Base-by-base conservation (phyloP, 2,888 invertebrate genomes). In the Standfussiana lucernea region DNA sequence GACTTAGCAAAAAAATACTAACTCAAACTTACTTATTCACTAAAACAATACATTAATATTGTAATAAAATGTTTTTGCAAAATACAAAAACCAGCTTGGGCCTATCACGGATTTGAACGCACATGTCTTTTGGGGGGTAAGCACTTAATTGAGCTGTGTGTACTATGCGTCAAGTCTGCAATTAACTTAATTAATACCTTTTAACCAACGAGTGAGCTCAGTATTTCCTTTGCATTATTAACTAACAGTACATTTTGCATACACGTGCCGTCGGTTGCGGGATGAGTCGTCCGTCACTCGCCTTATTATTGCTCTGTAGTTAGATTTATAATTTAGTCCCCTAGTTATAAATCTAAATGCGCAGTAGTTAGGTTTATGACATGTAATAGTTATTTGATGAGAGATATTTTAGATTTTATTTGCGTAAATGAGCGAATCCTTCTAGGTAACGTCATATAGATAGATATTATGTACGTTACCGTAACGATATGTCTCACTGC, bases 201-300 rank as follows among this genome's bases (percentile, higher is more conserved):
- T 61, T 62, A 32, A 56, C 64, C 40, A 10, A 40, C 10, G 10
- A 28, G 32, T 10, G 28, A 77, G 42, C 13, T 45, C 32, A 21
- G 72, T 28, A 24, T 80, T 78, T 80, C 47, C 78, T 73, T 24
- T 35, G 65, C 18, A 42, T 64, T 65, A 73, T 37, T 42, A 74
- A 15, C 45, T 65, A 73, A 65, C 53, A 28, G 53, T 47, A 21
- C 10, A 15, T 35, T 47, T 53, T 37, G n/a, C 50, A 32, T 78
- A 59, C 78, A 80, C 65, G 78, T 78, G 78, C 28, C 75, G 13
- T 10, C 35, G 37, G 10, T 40, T 45, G 11, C 18, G 11, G 32
- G 74, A 73, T 56, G 40, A 73, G 40, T 65, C 64, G 53, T 80
- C 32, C 32, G 28, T 13, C 53, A 53, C 6, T 32, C 21, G 28